Percentiles rank a stretch among this genome's conserved stretches.
These are phyloP conservation scores for Myotis myotis DNA, from an alignment of 2,797 vertebrate genomes.

Conservation along the genomic window DNA sequence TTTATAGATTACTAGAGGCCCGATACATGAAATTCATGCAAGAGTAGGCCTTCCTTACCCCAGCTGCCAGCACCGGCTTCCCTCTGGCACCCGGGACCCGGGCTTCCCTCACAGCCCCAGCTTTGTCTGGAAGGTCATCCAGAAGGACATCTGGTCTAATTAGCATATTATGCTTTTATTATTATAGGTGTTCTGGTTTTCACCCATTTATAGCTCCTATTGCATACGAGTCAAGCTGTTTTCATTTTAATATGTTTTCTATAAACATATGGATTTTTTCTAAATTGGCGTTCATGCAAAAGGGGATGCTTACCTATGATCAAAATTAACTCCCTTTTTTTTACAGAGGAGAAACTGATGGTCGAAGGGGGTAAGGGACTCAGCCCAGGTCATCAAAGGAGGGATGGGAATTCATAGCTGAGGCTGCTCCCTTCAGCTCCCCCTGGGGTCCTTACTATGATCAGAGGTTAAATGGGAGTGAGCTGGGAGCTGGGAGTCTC, in stretches of 20 bases:
- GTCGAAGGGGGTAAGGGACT: background rate
- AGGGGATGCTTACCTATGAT: background rate
- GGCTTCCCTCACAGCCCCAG: no score
- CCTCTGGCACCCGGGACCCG: no score
- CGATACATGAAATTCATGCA: no score
- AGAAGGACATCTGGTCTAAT: no score
- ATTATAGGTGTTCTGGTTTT: background rate
- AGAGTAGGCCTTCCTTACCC: no score
- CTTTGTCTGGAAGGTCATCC: no score
- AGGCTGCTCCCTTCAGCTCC: background rate
- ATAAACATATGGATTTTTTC: background rate
- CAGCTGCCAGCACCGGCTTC: no score
- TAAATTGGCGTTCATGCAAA: background rate
- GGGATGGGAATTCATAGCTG: background rate
- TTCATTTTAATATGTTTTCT: constrained; percentile 17
- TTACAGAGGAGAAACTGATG: background rate
- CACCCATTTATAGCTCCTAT: background rate
- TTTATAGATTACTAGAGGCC: background rate
- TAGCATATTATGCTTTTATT: no score
- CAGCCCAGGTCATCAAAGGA: background rate
- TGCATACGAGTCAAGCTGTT: background rate
- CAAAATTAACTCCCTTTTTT: background rate
- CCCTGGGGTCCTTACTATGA: background rate
- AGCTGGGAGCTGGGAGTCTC: background rate
- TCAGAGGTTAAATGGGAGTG: background rate